These are phyloP conservation scores for Brachionus manjavacas DNA, from an alignment of 1,140 invertebrate species.

Conservation along the genomic window DNA sequence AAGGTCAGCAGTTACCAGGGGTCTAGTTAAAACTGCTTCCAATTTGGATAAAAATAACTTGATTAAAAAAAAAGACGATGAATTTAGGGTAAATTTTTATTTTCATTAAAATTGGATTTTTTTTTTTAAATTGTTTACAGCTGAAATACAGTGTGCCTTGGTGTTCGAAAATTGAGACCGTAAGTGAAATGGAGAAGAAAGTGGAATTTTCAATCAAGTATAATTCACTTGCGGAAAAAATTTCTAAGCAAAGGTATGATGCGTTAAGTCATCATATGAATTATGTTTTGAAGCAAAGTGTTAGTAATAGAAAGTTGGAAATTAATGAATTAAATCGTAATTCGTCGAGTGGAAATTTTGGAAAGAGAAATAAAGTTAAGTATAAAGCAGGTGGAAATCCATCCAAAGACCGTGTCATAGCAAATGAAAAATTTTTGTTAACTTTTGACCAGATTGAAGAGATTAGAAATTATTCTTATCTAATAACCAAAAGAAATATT, in stretches of 20 bases:
- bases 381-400: slow-evolving; percentile 7
- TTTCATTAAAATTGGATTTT: background rate
- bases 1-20: slow-evolving; percentile 2
- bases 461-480: slow-evolving; percentile 14
- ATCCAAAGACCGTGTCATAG: background rate
- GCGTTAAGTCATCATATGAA: background rate
- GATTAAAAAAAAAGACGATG: background rate
- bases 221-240: background rate
- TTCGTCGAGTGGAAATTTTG: background rate
- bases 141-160: background rate
- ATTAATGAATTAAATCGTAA: background rate
- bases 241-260: background rate
- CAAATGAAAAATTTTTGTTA: background rate
- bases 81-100: slow-evolving; percentile 9
- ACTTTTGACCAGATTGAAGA: background rate
- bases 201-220: background rate
- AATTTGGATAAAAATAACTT: slow-evolving; percentile 19
- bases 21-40: slow-evolving; percentile 8
- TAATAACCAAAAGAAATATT: slow-evolving; percentile 4
- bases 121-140: background rate
- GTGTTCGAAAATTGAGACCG: slow-evolving; percentile 25
- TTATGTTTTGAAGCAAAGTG: slow-evolving; percentile 12
- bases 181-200: slow-evolving; percentile 33
- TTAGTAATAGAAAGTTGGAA: background rate
- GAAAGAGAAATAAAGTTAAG: background rate